A percentile compares a stretch with the other conserved stretches of the same genome.
phyloP scores from a whole-genome alignment of 2,888 invertebrate species.

The Brachycybe producta region DNA sequence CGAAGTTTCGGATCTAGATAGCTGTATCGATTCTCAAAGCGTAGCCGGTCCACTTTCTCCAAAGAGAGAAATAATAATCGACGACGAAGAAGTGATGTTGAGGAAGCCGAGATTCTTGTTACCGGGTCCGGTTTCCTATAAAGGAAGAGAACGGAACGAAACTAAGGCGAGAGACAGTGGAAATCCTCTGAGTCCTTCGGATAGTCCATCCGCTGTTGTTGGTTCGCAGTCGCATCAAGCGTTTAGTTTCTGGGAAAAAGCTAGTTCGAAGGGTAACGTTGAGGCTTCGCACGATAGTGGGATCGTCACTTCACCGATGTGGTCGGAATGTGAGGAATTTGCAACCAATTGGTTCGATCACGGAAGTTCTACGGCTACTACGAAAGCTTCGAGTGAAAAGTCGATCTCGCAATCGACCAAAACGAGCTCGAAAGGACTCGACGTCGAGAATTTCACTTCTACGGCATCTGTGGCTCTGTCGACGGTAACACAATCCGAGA shows the following conservation, averaged over 20 bases:
- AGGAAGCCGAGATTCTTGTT: conserved; percentile 8
- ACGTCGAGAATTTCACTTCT: background rate
- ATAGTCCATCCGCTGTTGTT: background rate
- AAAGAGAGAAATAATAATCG: conserved; percentile 9
- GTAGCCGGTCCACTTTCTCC: background rate
- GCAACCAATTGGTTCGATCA: no score
- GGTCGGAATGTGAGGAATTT: no score
- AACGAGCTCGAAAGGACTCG: background rate
- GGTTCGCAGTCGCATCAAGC: no score
- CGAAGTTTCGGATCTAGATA: background rate
- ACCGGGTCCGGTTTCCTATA: no score
- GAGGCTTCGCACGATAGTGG: conserved; percentile 8
- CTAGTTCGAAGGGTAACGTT: background rate
- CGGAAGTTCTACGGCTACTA: background rate
- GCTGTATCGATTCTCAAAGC: background rate
- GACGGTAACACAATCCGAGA: no score
- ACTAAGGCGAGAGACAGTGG: conserved; percentile 15
- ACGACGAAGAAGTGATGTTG: conserved; percentile 5
- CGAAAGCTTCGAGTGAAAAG: background rate
- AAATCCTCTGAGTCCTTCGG: conserved; percentile 7
- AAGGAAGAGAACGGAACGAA: no score
- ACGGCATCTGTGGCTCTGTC: conserved; percentile 1
- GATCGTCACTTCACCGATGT: conserved; percentile 7
- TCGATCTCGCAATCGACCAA: background rate
- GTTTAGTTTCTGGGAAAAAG: conserved; percentile 3